These are phyloP conservation scores for Eristalis tenax DNA, from an alignment of 2,888 invertebrate species.

Conservation along the genomic window DNA sequence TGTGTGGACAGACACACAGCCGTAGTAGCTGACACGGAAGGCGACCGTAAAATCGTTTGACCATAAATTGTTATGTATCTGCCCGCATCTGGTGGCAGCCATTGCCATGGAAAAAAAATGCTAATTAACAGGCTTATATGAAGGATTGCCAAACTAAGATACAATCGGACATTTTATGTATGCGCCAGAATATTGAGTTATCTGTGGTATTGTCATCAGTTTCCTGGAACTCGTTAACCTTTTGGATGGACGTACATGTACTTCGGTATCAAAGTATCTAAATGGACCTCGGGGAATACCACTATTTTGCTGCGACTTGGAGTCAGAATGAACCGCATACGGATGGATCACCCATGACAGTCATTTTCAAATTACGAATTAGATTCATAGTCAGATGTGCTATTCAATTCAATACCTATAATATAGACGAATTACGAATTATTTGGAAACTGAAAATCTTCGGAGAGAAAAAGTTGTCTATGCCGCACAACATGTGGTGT, in stretches of 20 bases:
- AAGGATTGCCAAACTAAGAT: not conserved
- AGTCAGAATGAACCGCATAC: too few relatives aligned
- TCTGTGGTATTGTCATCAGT: not conserved
- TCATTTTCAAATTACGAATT: too few relatives aligned
- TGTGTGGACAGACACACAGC: not conserved
- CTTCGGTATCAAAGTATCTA: not conserved
- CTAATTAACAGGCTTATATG: slow-evolving; percentile 18
- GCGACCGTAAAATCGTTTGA: slow-evolving; percentile 32
- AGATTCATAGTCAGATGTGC: too few relatives aligned
- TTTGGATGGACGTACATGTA: not conserved
- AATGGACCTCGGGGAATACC: not conserved
- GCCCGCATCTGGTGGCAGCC: slow-evolving; percentile 20
- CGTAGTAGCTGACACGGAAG: slow-evolving; percentile 41
- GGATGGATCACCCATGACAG: too few relatives aligned
- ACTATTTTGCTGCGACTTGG: not conserved
- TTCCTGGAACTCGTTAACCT: not conserved
- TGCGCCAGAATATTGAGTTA: not conserved
- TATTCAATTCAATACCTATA: too few relatives aligned
- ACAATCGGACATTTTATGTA: not conserved
- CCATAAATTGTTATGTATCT: slow-evolving; percentile 41
- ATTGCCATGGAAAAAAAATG: slow-evolving; percentile 12
- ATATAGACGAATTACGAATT: too few relatives aligned
- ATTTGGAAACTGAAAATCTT: too few relatives aligned
- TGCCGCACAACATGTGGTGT: too few relatives aligned
- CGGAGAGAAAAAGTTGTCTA: too few relatives aligned